Evolutionary conservation across 2,888 invertebrate genomes (phyloP), one percentile per base, ranked within the genome.

Genomic region (Euzophera pinguis): DNA sequence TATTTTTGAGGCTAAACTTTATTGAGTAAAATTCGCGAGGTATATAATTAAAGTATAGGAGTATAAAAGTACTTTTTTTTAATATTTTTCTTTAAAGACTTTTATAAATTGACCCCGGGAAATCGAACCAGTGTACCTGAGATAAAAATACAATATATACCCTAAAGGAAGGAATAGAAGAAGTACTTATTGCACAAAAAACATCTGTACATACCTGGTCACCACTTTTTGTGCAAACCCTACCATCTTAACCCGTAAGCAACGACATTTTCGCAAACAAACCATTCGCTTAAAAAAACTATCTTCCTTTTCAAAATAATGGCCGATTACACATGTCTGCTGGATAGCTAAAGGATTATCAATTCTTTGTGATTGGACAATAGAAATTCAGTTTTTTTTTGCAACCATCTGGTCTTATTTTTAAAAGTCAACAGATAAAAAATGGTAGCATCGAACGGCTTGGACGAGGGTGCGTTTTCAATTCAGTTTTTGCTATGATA

Each of bases 301-400:
- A 38, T 49, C 38, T 37, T 49, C 38, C 27, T 22, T 48, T 35
- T 22, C 3, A 48, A 48, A 49, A 49, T 48, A 43, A 43, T 27
- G 38, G 78, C 76, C 45, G 45, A 76, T 78, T 79, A 81, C 82
- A 82, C 77, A 84, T 81, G 84, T 81, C 78, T 78, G 67, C 62
- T 67, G 65, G 71, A 73, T 73, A 56, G 62, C 67, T 59, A 79
- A 78, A 81, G 81, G 80, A 81, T 81, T 81, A 79, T 59, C 58
- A 50, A 37, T 43, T 12, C 17, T 43, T 51, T 51, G 43, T 51
- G 35, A 17, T 51, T 43, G 34, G 16, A 51, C 35, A 63, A 59
- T 58, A 56, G 57, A 53, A 56, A 51, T 47, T 45, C 55, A 61
- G 57, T 58, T 58, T 32, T 29, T 57, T 47, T 53, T 39, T 50